phyloP scores from a whole-genome alignment of 2,888 invertebrate species.

The Troides helena region DNA sequence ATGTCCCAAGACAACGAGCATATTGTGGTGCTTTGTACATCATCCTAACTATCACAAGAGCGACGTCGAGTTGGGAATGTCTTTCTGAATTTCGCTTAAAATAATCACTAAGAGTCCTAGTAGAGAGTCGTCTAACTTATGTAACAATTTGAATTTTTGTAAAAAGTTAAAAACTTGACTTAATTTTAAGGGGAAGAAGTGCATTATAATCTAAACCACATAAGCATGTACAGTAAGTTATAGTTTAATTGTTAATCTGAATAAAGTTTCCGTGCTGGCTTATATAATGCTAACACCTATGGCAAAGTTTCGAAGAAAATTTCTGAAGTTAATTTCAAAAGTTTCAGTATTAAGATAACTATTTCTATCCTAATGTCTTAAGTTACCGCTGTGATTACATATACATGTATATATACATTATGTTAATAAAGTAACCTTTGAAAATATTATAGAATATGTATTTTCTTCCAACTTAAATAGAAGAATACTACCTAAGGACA shows the following conservation, averaged over 20 bases:
- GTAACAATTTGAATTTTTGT: too few species aligned
- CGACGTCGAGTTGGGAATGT: too few species aligned
- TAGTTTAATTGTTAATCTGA: neutral
- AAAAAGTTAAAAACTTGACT: too few species aligned
- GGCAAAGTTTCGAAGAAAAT: neutral
- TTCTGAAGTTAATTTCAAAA: neutral
- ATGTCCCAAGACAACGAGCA: too few species aligned
- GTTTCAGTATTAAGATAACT: neutral
- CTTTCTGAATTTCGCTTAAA: too few species aligned
- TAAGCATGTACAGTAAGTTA: neutral
- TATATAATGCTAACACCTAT: neutral
- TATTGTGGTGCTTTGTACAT: too few species aligned
- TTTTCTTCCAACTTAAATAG: neutral
- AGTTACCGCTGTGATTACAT: neutral
- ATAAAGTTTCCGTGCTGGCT: neutral
- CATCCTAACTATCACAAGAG: too few species aligned
- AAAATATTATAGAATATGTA: neutral
- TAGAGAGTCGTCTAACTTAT: too few species aligned
- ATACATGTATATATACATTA: neutral
- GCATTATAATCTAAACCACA: neutral
- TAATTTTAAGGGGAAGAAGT: too few species aligned
- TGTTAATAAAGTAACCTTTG: neutral
- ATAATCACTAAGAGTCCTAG: too few species aligned
- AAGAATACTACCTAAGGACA: neutral
- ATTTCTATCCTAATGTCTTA: neutral